Evolutionary conservation across 2,888 invertebrate genomes (phyloP), one percentile per base, ranked within the genome.

Genomic region (Heteromyza rotundicornis): DNA sequence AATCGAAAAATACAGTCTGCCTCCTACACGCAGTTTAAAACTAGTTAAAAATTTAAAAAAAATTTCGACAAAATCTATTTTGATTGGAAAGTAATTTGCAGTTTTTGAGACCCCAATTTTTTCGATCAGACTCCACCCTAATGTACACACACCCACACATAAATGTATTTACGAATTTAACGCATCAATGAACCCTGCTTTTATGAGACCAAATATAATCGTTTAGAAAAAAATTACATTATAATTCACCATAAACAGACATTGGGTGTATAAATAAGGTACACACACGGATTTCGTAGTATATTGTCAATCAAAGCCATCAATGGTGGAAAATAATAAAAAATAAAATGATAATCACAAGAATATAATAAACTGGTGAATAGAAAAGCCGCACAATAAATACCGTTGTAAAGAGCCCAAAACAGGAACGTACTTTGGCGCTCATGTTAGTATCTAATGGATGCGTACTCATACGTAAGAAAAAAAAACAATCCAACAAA

Each of bases 321-420:
- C 73, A 73, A 74, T 65, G 71, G 66, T 67, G 55, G 19, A 60
- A 40, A 64, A 64, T 64, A 66, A n/a, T 7, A 24, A n/a, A n/a
- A 2, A 65, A 61, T 60, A 58, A 59, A 20, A 59, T 19, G 7
- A 58, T 5, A 16, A 35, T 17, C 60, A 36, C 35, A 35, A 19
- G 20, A 49, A 32, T 50, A 32, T 68, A 65, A 65, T 67, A 27
- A 27, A 27, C 5, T 27, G 5, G 10, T 7, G 10, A 27, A 27
- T 7, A 27, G 10, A 27, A 27, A 27, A 27, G 3, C 5, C 5
- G 47, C 47, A 47, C 47, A 47, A 47, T 47, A 20, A 47, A 14
- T 19, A 47, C 47, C 47, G 47, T 47, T 47, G 47, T 47, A 47
- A 47, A 47, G 20, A 19, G 20, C 47, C 47, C 2, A 47, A 47